Base-by-base conservation (phyloP, 1,140 invertebrate genomes). In the Pygmarrhopalites habei region DNA sequence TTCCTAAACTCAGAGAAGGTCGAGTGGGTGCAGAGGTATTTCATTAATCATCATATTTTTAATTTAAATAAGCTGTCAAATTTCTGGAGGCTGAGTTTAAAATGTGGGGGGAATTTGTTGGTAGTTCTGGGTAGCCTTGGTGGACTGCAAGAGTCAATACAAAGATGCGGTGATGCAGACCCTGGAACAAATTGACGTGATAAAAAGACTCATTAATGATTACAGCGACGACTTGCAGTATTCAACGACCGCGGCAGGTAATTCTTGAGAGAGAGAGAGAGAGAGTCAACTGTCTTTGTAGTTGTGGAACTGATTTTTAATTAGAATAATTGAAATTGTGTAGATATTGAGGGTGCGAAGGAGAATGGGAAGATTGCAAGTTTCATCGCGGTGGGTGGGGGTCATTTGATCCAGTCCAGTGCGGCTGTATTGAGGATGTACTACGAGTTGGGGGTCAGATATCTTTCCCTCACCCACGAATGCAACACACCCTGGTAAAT, bases 11-110 rank as follows among this genome's bases (percentile, higher is more conserved):
- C 59, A 80, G 83, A 67, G 79, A 85, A 69, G 92, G 91, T 47
- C 82, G 85, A 69, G 82, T 93, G 53, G 90, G 89, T 46, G 90
- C 86, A 49, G 90, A 92, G 81, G 90, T 94, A 77, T 75, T 71
- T 32, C 28, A 29, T 4, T 35, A 59, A 23, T 19, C 41, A n/a
- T n/a, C n/a, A n/a, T n/a, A n/a, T n/a, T n/a, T n/a, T n/a, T n/a
- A n/a, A n/a, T n/a, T n/a, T n/a, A n/a, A n/a, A n/a, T n/a, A n/a
- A n/a, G n/a, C n/a, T n/a, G n/a, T n/a, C n/a, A n/a, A n/a, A n/a
- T n/a, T n/a, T n/a, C n/a, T n/a, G n/a, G n/a, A n/a, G n/a, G n/a
- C n/a, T n/a, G n/a, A n/a, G n/a, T n/a, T n/a, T n/a, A n/a, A n/a
- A n/a, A n/a, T n/a, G n/a, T n/a, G n/a, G n/a, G n/a, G n/a, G n/a